A percentile compares a stretch with the other conserved stretches of the same genome.
Conservation (phyloP, 2,797 vertebrate species). For the Pseudochaenichthys georgianus region DNA sequence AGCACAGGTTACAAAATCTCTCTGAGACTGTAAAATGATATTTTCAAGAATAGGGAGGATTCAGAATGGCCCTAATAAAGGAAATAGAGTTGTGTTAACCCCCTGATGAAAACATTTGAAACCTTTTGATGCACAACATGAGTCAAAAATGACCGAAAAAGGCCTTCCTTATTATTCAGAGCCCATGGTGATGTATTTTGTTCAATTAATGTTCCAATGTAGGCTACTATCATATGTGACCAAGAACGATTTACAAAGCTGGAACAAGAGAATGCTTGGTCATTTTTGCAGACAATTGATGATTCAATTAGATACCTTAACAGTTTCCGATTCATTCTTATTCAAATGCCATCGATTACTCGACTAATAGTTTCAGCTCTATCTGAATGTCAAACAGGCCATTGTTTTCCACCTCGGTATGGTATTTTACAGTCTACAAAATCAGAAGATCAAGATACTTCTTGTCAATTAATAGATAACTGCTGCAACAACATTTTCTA, state of each 20-base stretch:
- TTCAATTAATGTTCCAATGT: neutral
- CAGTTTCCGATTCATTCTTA: neutral
- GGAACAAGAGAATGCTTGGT: neutral
- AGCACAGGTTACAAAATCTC: conserved; percentile 1
- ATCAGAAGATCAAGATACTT: neutral
- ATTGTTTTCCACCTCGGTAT: neutral
- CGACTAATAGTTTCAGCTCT: neutral
- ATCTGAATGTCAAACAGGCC: neutral
- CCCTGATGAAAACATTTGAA: too few relatives aligned
- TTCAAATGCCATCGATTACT: neutral
- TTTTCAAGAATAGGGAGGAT: too few relatives aligned
- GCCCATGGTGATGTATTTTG: neutral
- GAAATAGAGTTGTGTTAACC: neutral
- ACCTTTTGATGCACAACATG: too few relatives aligned
- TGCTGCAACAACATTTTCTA: neutral
- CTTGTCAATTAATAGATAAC: neutral
- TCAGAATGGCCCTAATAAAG: neutral
- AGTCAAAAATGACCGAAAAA: too few relatives aligned
- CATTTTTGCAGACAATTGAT: neutral
- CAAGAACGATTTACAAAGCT: neutral
- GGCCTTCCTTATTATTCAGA: neutral
- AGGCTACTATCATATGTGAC: neutral
- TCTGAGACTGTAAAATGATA: neutral
- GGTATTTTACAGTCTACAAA: neutral
- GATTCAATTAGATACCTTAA: neutral